Conservation (phyloP, 1,140 invertebrate genomes). For the Bombus superbus region DNA sequence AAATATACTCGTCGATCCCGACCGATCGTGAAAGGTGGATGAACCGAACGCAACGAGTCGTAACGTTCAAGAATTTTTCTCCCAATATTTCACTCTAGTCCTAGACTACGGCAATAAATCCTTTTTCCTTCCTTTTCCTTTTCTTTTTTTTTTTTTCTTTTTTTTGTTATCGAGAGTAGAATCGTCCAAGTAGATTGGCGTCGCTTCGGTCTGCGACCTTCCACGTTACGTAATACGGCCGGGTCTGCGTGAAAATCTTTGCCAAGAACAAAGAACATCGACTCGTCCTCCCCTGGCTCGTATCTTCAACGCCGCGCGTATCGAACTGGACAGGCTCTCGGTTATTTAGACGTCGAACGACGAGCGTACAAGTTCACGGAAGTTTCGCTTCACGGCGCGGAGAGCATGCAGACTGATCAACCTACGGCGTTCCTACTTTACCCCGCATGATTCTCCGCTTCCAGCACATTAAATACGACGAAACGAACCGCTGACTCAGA, state of each 20-base stretch:
- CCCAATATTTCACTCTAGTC: too few relatives aligned
- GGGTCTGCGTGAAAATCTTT: constrained; percentile 7
- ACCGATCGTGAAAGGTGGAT: too few relatives aligned
- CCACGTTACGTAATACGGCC: background rate
- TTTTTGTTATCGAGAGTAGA: background rate
- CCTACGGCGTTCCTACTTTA: background rate
- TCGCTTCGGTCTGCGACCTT: background rate
- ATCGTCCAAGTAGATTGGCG: background rate
- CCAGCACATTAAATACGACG: constrained; percentile 45
- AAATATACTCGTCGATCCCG: too few relatives aligned
- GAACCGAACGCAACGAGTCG: too few relatives aligned
- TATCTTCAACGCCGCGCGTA: background rate
- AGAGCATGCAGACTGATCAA: background rate
- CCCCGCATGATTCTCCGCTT: constrained; percentile 20
- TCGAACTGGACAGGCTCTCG: background rate
- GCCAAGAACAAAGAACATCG: constrained; percentile 6
- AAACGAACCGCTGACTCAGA: constrained; percentile 44
- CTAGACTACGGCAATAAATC: background rate
- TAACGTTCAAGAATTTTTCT: too few relatives aligned
- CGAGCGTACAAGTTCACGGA: background rate
- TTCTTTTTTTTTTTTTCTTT: background rate
- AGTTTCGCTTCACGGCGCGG: background rate
- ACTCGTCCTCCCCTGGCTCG: background rate
- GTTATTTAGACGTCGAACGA: too few relatives aligned
- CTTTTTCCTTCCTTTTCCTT: background rate